Percentiles rank a stretch among this genome's conserved stretches.
phyloP scores from a whole-genome alignment of 2,888 invertebrate species.

The Drosophila parthenogenetica region DNA sequence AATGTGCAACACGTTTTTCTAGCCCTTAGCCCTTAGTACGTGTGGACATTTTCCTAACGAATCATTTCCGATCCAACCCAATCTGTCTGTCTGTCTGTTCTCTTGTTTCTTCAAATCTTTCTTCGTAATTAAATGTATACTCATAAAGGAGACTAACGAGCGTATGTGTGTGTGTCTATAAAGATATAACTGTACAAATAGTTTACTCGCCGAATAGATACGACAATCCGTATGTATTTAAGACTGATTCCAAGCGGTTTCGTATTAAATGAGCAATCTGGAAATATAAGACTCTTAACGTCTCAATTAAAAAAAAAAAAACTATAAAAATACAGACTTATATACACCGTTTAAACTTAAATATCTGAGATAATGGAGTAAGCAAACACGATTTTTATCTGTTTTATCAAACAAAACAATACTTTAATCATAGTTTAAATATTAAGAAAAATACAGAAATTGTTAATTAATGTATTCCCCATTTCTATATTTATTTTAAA shows the following conservation, averaged over 20 bases:
- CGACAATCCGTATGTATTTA: background rate
- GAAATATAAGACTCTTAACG: constrained; percentile 3
- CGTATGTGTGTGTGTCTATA: background rate
- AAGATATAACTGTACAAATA: constrained; percentile 8
- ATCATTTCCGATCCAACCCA: constrained; percentile 41
- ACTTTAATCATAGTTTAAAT: background rate
- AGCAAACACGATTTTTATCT: background rate
- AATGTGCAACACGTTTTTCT: constrained; percentile 53
- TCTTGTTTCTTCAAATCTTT: constrained; percentile 13
- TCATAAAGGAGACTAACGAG: background rate
- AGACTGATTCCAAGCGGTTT: background rate
- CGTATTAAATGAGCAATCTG: background rate
- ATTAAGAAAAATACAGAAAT: background rate
- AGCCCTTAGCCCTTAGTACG: background rate
- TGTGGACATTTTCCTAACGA: constrained; percentile 33
- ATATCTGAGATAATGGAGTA: constrained; percentile 13
- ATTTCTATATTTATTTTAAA: background rate
- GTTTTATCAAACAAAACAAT: background rate
- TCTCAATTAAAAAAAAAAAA: background rate
- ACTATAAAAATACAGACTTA: too few relatives aligned
- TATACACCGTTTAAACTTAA: background rate
- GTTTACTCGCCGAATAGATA: constrained; percentile 2
- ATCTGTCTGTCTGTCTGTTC: background rate
- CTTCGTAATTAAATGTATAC: constrained; percentile 17
- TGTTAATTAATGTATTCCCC: background rate